Percentiles rank a stretch among this genome's conserved stretches.
These are phyloP conservation scores for Muscidifurax raptorellus DNA, from an alignment of 1,140 invertebrate species.

Conservation along the genomic window DNA sequence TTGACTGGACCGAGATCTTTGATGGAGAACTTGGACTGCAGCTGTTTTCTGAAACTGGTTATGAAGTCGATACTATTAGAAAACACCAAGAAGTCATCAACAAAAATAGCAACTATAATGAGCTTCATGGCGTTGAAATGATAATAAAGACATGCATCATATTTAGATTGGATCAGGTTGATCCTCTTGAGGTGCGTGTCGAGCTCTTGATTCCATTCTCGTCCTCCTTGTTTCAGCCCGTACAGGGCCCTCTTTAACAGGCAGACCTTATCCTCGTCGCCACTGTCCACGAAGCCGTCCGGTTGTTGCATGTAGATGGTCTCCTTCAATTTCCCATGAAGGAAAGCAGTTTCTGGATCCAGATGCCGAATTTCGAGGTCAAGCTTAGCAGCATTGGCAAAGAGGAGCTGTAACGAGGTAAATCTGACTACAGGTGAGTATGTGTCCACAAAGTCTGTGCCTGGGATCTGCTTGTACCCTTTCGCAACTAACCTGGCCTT, in stretches of 20 bases:
- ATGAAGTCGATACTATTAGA: not conserved
- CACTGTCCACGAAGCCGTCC: conserved; percentile 57
- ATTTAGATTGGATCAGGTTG: not conserved
- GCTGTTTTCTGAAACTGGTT: not conserved
- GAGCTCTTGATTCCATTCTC: conserved; percentile 65
- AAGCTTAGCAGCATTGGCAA: too few species aligned
- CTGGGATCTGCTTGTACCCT: too few species aligned
- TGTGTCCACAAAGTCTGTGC: too few species aligned
- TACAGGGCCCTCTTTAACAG: conserved; percentile 67
- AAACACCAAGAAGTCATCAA: conserved; percentile 14
- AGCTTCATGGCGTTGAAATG: not conserved
- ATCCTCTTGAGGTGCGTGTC: conserved; percentile 54
- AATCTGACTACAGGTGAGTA: too few species aligned
- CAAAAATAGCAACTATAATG: conserved; percentile 17
- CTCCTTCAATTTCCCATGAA: conserved; percentile 65
- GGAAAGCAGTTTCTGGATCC: too few species aligned
- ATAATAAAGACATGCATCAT: conserved; percentile 4
- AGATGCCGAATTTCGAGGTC: too few species aligned
- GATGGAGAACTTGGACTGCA: not conserved
- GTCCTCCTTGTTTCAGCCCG: conserved; percentile 69
- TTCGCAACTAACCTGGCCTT: too few species aligned
- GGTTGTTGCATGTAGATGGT: conserved; percentile 66
- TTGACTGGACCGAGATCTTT: conserved; percentile 15
- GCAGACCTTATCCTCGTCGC: conserved; percentile 53
- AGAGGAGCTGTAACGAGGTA: too few species aligned